phyloP scores from a whole-genome alignment of 1,140 invertebrate genomes.

The Drosophila orena region DNA sequence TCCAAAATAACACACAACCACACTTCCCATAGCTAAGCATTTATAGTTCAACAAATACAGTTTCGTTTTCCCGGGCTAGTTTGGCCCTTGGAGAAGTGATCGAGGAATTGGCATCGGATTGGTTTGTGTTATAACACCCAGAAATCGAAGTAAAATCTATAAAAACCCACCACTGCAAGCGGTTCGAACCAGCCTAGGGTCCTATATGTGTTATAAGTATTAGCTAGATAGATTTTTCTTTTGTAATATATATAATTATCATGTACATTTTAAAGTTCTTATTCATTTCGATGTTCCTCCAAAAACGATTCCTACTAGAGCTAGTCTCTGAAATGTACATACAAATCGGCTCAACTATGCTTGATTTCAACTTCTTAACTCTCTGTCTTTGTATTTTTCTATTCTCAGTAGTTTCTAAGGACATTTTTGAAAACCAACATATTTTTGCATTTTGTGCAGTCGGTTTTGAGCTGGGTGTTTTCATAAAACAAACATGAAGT shows the following conservation, averaged over 20 bases:
- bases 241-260: conserved; percentile 68
- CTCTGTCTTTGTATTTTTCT: conserved; percentile 48
- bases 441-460: conserved; percentile 72
- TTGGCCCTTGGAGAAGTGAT: conserved; percentile 47
- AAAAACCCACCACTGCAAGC: conserved; percentile 54
- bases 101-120: conserved; percentile 51
- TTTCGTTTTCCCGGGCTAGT: conserved; percentile 45
- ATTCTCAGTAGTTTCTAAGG: conserved; percentile 42
- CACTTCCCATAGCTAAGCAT: conserved; percentile 29
- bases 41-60: conserved; percentile 32
- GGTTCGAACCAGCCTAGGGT: conserved; percentile 75
- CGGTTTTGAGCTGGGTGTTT: conserved; percentile 80
- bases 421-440: conserved; percentile 45
- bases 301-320: conserved; percentile 16
- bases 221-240: conserved; percentile 56
- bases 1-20: conserved; percentile 47
- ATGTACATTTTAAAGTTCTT: conserved; percentile 59
- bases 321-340: conserved; percentile 40
- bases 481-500: conserved; percentile 16
- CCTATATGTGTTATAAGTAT: conserved; percentile 31
- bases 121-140: conserved; percentile 13
- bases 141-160: conserved; percentile 25
- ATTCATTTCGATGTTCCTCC: conserved; percentile 28
- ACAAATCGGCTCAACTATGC: conserved; percentile 43
- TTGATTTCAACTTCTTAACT: conserved; percentile 35